A percentile compares a stretch with the other conserved stretches of the same genome.
Evolutionary conservation across 1,140 invertebrate genomes (phyloP).

Genomic region (Hycleus phaleratus): DNA sequence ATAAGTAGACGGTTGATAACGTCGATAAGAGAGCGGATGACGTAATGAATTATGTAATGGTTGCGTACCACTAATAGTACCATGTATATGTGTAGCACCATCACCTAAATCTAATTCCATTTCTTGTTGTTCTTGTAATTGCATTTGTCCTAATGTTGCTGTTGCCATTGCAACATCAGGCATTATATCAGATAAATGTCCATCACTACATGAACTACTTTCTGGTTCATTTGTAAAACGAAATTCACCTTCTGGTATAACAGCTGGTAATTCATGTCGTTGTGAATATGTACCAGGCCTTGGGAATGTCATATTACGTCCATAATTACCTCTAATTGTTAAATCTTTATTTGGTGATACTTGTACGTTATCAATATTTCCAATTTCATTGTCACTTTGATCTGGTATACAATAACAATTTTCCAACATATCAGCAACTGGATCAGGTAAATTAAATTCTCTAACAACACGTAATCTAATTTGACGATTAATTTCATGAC

Average conservation of each 20-base stretch:
- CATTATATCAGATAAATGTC: slow-evolving; percentile 72
- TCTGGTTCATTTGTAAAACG: slow-evolving; percentile 46
- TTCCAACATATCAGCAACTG: slow-evolving; percentile 78
- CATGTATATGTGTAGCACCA: slow-evolving; percentile 51
- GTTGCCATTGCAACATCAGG: slow-evolving; percentile 86
- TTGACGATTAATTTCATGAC: slow-evolving; percentile 65
- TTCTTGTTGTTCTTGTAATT: slow-evolving; percentile 58
- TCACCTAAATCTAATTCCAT: slow-evolving; percentile 68
- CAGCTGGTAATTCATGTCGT: slow-evolving; percentile 35
- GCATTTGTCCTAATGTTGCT: slow-evolving; percentile 60
- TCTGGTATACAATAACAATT: slow-evolving; percentile 36
- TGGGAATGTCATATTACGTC: slow-evolving; percentile 53
- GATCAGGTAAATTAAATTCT: slow-evolving; percentile 89
- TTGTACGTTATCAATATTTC: slow-evolving; percentile 12
- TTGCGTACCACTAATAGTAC: slow-evolving; percentile 12
- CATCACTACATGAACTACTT: slow-evolving; percentile 54
- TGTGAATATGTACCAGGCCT: slow-evolving; percentile 40
- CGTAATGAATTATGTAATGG: slow-evolving; percentile 19
- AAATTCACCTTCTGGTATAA: slow-evolving; percentile 39
- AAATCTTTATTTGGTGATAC: slow-evolving; percentile 27
- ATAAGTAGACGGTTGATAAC: slow-evolving; percentile 32
- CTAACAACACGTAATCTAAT: slow-evolving; percentile 82
- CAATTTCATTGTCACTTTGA: slow-evolving; percentile 27
- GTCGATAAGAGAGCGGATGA: slow-evolving; percentile 25
- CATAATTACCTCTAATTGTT: slow-evolving; percentile 31